Evolutionary conservation across 2,113 vertebrate species (phyloP), one percentile per base, ranked within the genome.

Genomic region (Pterocles burchelli): DNA sequence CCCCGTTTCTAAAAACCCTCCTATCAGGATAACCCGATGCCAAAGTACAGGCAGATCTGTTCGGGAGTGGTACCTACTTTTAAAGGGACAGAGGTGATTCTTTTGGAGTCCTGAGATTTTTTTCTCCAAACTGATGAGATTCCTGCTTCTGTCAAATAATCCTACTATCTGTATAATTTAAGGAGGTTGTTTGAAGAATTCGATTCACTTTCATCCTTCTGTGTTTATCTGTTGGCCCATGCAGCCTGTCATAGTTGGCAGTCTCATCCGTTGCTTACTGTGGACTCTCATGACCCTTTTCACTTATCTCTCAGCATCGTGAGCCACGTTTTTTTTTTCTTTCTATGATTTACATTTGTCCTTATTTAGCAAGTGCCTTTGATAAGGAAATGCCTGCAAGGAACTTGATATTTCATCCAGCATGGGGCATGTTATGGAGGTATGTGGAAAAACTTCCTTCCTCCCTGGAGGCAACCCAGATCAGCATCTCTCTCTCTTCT

Each of bases 351-450:
- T 89, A 45, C 4, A 1, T 61, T 92, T 76, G n/a, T 75, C 55
- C 62, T 28, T 46, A 41, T 73, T 76, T 51, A 79, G 34, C 34
- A 79, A 58, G 13, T 1, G 0, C 20, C 36, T 89, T 41, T 63
- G 89, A 80, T 80, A 77, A 91, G 34, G n/a, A 91, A 89, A 65
- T 34, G 54, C 77, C 61, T 70, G 14, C 58, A 70, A 51, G 43
- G 71, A 80, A 62, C 38, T 29, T 24, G 38, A 4, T 72, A 46
- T 58, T 83, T 75, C 54, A 77, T 41, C n/a, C 55, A 85, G 28
- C 6, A 13, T 17, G 26, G 82, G 31, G 21, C 26, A 45, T 70
- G 70, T 93, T 61, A 52, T 24, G 33, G 29, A 57, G 15, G 45
- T 17, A 31, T 4, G 29, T 48, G 54, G 22, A 71, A 17, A 25